phyloP scores from a whole-genome alignment of 2,888 invertebrate species.

The Leptinotarsa rubiginosa region DNA sequence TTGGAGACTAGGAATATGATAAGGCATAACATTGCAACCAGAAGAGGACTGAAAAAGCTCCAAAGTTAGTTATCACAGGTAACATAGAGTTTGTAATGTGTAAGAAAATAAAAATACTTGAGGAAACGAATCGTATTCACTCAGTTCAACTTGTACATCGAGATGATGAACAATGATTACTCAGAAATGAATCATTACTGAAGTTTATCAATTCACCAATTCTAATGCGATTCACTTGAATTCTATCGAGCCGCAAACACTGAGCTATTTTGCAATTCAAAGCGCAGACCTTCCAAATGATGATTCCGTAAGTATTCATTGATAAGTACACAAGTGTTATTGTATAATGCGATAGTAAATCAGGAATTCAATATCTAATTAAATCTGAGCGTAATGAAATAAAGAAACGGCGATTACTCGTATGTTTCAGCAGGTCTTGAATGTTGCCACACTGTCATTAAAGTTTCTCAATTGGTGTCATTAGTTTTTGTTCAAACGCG shows the following conservation, averaged over 20 bases:
- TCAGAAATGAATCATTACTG: too few species aligned
- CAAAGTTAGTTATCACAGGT: too few species aligned
- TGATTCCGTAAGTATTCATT: neutral
- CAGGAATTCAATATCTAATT: slow-evolving; percentile 2
- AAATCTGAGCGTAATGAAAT: slow-evolving; percentile 7
- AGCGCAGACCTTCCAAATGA: neutral
- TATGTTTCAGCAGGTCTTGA: neutral
- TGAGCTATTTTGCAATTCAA: neutral
- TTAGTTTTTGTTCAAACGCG: neutral
- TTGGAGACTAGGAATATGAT: too few species aligned
- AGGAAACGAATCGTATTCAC: too few species aligned
- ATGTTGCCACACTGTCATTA: neutral
- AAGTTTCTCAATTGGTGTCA: neutral
- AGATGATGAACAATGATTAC: too few species aligned
- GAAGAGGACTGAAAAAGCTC: too few species aligned
- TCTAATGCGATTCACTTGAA: neutral
- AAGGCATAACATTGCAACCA: too few species aligned
- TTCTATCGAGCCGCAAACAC: neutral
- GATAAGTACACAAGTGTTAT: neutral
- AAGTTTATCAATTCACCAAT: neutral
- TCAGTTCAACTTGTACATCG: too few species aligned
- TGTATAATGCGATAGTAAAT: neutral
- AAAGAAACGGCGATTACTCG: neutral
- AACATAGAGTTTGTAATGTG: too few species aligned
- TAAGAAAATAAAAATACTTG: too few species aligned